Evolutionary conservation across 2,888 invertebrate genomes (phyloP).

Genomic region (Fragum fragum): DNA sequence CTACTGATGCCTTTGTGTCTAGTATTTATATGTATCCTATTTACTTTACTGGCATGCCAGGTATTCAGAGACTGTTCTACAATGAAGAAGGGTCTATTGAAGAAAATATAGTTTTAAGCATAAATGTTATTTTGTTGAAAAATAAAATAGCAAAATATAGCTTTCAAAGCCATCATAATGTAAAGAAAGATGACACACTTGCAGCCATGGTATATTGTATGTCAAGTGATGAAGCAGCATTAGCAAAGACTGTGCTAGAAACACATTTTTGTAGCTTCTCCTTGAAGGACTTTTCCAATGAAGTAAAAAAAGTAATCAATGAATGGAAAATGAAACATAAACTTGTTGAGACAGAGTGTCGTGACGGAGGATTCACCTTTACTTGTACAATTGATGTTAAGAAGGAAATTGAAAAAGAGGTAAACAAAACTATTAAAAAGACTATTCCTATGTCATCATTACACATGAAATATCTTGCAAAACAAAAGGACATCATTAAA

Average conservation of each 20-base stretch:
- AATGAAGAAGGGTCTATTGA: background rate
- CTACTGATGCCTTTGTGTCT: background rate
- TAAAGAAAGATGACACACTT: background rate
- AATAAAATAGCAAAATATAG: background rate
- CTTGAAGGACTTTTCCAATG: background rate
- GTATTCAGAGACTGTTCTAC: background rate
- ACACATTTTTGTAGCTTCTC: background rate
- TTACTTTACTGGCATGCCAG: background rate
- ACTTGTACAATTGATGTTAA: slow-evolving; percentile 3
- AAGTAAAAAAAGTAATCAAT: background rate
- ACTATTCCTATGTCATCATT: background rate
- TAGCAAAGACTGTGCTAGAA: background rate
- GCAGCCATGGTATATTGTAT: background rate
- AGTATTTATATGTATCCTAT: background rate
- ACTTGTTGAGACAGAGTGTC: background rate
- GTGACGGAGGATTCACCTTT: background rate
- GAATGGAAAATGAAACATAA: slow-evolving; percentile 4
- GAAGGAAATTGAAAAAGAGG: background rate
- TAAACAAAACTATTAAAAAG: background rate
- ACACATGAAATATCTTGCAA: background rate
- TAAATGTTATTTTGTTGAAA: background rate
- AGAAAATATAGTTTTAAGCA: background rate
- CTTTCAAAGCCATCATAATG: background rate
- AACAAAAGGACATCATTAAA: background rate
- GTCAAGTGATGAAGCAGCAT: background rate